Evolutionary conservation across 2,113 vertebrate genomes (phyloP).

Genomic region (Dasyurus viverrinus): DNA sequence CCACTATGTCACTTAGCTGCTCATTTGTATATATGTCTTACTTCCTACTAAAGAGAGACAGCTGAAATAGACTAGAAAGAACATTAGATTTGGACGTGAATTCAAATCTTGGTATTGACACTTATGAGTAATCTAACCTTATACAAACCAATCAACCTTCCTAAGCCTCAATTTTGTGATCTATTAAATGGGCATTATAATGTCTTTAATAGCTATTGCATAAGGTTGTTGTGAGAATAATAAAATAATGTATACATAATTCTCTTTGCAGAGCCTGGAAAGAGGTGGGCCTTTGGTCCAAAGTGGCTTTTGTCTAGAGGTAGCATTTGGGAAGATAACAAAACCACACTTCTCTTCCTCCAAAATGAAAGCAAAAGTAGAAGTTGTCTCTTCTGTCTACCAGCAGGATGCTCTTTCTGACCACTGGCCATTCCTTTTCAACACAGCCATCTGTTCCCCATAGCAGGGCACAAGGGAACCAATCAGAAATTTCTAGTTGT

Average conservation of each 20-base stretch:
- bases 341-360: neutral
- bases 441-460: neutral
- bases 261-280: neutral
- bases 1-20: too few relatives aligned
- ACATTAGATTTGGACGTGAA: neutral
- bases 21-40: neutral
- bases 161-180: neutral
- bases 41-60: neutral
- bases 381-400: neutral
- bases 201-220: neutral
- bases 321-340: neutral
- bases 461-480: neutral
- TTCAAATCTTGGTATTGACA: neutral
- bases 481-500: neutral
- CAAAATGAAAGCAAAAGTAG: neutral
- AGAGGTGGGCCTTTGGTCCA: neutral
- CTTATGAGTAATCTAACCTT: neutral
- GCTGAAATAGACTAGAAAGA: neutral
- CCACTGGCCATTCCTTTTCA: neutral
- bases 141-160: neutral
- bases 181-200: neutral
- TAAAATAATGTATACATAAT: neutral
- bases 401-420: neutral
- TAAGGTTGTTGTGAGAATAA: neutral
- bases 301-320: neutral